Percentiles rank a stretch among this genome's conserved stretches.
These are phyloP conservation scores for Guaruba guarouba DNA, from an alignment of 2,113 vertebrate species.

Conservation along the genomic window DNA sequence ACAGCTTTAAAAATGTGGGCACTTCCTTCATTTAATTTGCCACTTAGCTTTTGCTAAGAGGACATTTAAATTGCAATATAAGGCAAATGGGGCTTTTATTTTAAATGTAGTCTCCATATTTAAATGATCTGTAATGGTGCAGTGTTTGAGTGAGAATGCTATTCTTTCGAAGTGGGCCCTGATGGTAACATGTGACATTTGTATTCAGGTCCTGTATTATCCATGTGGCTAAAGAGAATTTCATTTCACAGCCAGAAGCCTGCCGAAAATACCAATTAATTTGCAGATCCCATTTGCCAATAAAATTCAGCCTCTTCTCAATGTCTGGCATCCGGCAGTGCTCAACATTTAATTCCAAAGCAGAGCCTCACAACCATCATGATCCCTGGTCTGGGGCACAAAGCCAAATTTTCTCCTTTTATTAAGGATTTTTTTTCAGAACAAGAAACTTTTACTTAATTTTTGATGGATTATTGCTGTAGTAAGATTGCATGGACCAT, in stretches of 20 bases:
- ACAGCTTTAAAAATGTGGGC: constrained; percentile 71
- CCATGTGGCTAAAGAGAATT: constrained; percentile 80
- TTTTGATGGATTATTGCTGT: constrained; percentile 33
- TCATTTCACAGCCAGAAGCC: constrained; percentile 79
- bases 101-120: constrained; percentile 77
- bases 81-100: constrained; percentile 74
- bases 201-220: constrained; percentile 79
- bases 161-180: constrained; percentile 72
- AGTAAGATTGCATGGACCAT: background rate
- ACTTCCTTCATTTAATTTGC: constrained; percentile 78
- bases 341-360: constrained; percentile 76
- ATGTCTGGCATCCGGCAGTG: constrained; percentile 72
- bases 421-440: constrained; percentile 46
- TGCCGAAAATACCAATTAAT: constrained; percentile 80
- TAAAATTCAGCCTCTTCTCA: constrained; percentile 74
- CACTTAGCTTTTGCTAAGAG: constrained; percentile 76
- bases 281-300: constrained; percentile 76
- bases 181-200: constrained; percentile 74
- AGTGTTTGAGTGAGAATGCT: constrained; percentile 69
- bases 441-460: constrained; percentile 41
- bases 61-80: constrained; percentile 76
- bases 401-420: constrained; percentile 64
- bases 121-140: constrained; percentile 73
- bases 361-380: constrained; percentile 63
- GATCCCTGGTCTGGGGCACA: constrained; percentile 55